Evolutionary conservation across 2,888 invertebrate species (phyloP).

Genomic region (Hofmannophila pseudospretella): DNA sequence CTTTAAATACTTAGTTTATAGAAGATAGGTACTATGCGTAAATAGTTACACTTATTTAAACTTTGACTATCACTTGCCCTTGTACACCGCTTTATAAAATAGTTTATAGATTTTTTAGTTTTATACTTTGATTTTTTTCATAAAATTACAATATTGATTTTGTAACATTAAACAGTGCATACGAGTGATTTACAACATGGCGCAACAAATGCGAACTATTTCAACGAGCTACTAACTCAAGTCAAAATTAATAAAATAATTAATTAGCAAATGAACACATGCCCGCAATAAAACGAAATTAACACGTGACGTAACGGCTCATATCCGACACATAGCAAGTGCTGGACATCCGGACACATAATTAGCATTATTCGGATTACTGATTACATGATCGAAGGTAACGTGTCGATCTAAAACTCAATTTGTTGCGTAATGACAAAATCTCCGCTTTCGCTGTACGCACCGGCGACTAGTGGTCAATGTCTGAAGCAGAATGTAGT

Average conservation of each 20-base stretch:
- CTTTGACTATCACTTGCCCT: no score
- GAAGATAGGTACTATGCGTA: no score
- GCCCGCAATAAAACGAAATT: background rate
- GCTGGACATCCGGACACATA: constrained; percentile 11
- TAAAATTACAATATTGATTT: no score
- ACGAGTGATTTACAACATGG: no score
- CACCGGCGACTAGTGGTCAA: background rate
- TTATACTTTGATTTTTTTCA: no score
- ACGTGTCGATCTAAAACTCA: constrained; percentile 14
- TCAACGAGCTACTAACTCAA: background rate
- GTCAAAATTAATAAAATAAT: background rate
- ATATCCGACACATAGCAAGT: constrained; percentile 5
- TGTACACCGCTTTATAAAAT: no score
- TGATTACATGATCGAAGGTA: constrained; percentile 17
- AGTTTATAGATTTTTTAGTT: no score
- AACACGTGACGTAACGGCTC: constrained; percentile 3
- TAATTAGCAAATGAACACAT: background rate
- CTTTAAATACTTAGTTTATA: no score
- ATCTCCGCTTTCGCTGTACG: constrained; percentile 28
- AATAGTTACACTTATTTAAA: no score
- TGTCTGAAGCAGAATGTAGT: no score
- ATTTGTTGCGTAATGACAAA: constrained; percentile 24
- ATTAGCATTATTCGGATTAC: constrained; percentile 19
- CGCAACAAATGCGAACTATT: background rate
- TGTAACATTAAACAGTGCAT: no score